Percentiles rank a stretch among this genome's conserved stretches.
Conservation (phyloP, 2,113 vertebrate species). For the Etheostoma cragini region DNA sequence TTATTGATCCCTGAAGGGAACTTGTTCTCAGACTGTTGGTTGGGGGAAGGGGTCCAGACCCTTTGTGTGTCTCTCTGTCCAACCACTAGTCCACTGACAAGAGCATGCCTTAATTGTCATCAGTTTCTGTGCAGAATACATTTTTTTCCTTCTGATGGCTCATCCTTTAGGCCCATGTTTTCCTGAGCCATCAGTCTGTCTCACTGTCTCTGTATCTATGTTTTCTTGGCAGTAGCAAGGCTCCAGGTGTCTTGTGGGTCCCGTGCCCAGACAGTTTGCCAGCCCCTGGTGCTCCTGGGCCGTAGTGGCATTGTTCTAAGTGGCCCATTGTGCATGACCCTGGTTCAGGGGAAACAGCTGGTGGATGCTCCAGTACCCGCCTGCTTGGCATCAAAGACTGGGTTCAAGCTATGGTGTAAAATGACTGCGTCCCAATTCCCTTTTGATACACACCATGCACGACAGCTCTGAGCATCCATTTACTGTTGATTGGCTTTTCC, state of each 20-base stretch:
- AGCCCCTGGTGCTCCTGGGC: slow-evolving; percentile 59
- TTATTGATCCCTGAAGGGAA: slow-evolving; percentile 18
- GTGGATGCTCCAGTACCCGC: slow-evolving; percentile 69
- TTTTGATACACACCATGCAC: slow-evolving; percentile 52
- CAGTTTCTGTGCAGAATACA: slow-evolving; percentile 16
- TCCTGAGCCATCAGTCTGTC: slow-evolving; percentile 47
- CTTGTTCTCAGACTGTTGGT: background rate
- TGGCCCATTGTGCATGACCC: slow-evolving; percentile 75
- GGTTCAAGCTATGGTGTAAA: slow-evolving; percentile 38
- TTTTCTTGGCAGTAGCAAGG: slow-evolving; percentile 66
- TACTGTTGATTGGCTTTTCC: slow-evolving; percentile 39
- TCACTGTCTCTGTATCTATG: slow-evolving; percentile 36
- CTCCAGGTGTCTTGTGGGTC: slow-evolving; percentile 77
- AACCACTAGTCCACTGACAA: background rate
- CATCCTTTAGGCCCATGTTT: slow-evolving; percentile 32
- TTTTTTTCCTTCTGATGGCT: slow-evolving; percentile 29
- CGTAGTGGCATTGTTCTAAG: slow-evolving; percentile 75
- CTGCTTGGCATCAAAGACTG: slow-evolving; percentile 62
- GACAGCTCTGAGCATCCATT: slow-evolving; percentile 45
- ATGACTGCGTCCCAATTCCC: slow-evolving; percentile 31
- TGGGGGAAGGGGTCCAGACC: background rate
- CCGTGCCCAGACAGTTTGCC: slow-evolving; percentile 57
- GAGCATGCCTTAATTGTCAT: background rate
- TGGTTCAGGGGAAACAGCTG: slow-evolving; percentile 83
- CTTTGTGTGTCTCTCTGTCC: slow-evolving; percentile 1